These are phyloP conservation scores for Iselma pallidipennis DNA, from an alignment of 2,888 invertebrate genomes.

Conservation along the genomic window DNA sequence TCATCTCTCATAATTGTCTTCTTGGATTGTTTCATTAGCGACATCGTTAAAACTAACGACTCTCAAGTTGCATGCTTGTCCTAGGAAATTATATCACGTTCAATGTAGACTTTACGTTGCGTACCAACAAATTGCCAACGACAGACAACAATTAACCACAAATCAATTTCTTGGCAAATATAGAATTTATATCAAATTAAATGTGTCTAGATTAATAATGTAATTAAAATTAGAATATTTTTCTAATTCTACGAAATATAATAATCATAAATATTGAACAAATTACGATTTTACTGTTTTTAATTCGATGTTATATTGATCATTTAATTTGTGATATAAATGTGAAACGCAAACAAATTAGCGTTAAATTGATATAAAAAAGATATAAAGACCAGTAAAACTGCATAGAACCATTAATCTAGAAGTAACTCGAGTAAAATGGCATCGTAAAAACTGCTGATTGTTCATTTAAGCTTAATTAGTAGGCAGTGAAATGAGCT, in stretches of 20 bases:
- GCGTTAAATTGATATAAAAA: slow-evolving; percentile 40
- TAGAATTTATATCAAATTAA: too few relatives aligned
- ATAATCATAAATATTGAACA: too few relatives aligned
- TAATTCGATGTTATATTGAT: not conserved
- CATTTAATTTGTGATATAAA: not conserved
- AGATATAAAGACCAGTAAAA: slow-evolving; percentile 38
- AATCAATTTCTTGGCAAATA: too few relatives aligned
- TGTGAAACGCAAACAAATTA: slow-evolving; percentile 44
- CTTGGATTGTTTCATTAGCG: slow-evolving; percentile 58
- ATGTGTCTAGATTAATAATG: too few relatives aligned
- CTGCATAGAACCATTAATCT: slow-evolving; percentile 50
- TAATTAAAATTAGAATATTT: too few relatives aligned
- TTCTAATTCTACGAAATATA: too few relatives aligned
- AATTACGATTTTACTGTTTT: not conserved
- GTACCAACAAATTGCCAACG: slow-evolving; percentile 6
- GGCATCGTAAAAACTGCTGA: slow-evolving; percentile 55
- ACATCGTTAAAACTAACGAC: slow-evolving; percentile 57
- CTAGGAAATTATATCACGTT: slow-evolving; percentile 48
- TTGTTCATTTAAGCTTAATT: slow-evolving; percentile 56
- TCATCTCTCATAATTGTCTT: slow-evolving; percentile 57
- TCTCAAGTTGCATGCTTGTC: slow-evolving; percentile 49
- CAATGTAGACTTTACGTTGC: slow-evolving; percentile 27
- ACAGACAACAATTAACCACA: too few relatives aligned
- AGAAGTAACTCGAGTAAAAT: slow-evolving; percentile 52
- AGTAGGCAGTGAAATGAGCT: slow-evolving; percentile 52